Evolutionary conservation across 1,140 invertebrate species (phyloP).

Genomic region (Polypedilum vanderplanki): DNA sequence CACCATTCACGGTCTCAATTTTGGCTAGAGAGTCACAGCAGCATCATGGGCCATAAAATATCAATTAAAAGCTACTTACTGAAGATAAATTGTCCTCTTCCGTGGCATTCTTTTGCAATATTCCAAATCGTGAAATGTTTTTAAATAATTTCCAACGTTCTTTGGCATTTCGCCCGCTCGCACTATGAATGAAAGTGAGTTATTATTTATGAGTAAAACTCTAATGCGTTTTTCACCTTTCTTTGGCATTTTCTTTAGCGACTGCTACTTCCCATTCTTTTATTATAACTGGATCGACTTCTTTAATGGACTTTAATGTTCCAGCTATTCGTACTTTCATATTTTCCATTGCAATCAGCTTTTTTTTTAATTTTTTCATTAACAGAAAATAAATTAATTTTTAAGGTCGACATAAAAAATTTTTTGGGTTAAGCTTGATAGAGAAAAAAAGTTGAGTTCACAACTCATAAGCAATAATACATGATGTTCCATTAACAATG

Average conservation of each 20-base stretch:
- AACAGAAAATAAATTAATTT: neutral
- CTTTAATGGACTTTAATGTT: slow-evolving; percentile 52
- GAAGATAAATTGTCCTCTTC: slow-evolving; percentile 39
- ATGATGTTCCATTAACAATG: neutral
- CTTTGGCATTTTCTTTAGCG: slow-evolving; percentile 39
- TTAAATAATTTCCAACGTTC: slow-evolving; percentile 57
- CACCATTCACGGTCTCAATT: neutral
- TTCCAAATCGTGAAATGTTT: slow-evolving; percentile 51
- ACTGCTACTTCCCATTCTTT: slow-evolving; percentile 47
- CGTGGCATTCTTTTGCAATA: slow-evolving; percentile 44
- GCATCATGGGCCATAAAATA: slow-evolving; percentile 22
- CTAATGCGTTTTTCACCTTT: slow-evolving; percentile 36
- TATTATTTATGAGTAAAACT: neutral
- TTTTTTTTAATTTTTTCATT: neutral
- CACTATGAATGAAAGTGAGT: slow-evolving; percentile 3
- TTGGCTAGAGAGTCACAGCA: neutral
- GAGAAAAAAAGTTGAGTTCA: neutral
- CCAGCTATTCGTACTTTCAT: slow-evolving; percentile 50
- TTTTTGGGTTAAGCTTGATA: neutral
- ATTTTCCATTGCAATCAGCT: slow-evolving; percentile 51
- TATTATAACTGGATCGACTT: slow-evolving; percentile 49
- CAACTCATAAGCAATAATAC: neutral
- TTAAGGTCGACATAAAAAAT: slow-evolving; percentile 6
- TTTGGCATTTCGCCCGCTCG: slow-evolving; percentile 46
- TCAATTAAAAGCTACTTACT: slow-evolving; percentile 30